Percentiles rank a stretch among this genome's conserved stretches.
Conservation (phyloP, 2,888 invertebrate genomes). For the Operophtera brumata region DNA sequence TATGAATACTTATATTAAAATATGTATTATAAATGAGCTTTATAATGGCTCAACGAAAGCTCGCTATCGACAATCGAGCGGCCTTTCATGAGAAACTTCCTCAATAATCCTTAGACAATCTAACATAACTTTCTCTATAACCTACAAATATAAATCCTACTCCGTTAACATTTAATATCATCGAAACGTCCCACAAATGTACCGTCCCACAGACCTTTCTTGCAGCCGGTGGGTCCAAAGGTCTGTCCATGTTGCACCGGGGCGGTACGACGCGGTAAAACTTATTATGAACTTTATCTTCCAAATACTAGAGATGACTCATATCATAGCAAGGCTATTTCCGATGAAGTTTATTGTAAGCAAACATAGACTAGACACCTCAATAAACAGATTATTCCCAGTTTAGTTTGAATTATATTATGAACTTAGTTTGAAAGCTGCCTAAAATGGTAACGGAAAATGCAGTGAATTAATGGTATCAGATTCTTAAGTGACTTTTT, state of each 20-base stretch:
- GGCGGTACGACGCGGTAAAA: background rate
- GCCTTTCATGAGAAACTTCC: background rate
- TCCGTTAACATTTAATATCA: constrained; percentile 43
- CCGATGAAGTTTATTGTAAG: too few species aligned
- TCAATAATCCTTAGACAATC: constrained; percentile 4
- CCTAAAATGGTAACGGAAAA: too few species aligned
- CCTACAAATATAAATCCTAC: constrained; percentile 26
- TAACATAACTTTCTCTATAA: constrained; percentile 33
- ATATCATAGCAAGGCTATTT: too few species aligned
- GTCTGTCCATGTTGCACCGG: constrained; percentile 1
- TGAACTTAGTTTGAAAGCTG: too few species aligned
- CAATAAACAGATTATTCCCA: too few species aligned
- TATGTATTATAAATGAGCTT: too few species aligned
- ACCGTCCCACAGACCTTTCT: constrained; percentile 42
- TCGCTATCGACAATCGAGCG: background rate
- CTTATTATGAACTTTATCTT: background rate
- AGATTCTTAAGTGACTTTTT: too few species aligned
- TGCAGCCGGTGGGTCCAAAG: constrained; percentile 17
- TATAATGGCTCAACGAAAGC: too few species aligned
- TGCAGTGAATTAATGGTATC: too few species aligned
- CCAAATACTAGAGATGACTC: background rate
- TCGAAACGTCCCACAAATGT: constrained; percentile 36
- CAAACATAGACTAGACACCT: too few species aligned
- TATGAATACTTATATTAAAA: too few species aligned
- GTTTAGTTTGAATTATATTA: too few species aligned